A percentile compares a stretch with the other conserved stretches of the same genome.
Conservation (phyloP, 2,113 vertebrate species). For the Drymodes brunneopygia region DNA sequence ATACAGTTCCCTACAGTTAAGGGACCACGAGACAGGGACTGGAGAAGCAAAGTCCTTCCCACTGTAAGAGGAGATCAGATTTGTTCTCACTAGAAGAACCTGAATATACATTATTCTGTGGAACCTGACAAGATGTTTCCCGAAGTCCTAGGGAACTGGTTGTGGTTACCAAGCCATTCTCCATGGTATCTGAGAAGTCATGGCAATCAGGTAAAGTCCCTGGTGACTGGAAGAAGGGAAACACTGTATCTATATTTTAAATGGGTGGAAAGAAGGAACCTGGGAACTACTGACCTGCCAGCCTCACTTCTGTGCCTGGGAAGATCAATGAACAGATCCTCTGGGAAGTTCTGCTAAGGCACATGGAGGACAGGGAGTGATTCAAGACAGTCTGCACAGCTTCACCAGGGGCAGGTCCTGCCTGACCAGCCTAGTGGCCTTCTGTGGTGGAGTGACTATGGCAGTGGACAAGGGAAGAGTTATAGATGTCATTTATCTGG, state of each 20-base stretch:
- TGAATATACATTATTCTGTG: neutral
- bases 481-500: neutral
- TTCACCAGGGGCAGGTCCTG: neutral
- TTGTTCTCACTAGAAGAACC: neutral
- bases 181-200: neutral
- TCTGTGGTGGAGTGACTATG: neutral
- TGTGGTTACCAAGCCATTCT: neutral
- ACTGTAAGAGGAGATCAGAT: neutral
- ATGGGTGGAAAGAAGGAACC: neutral
- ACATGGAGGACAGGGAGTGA: neutral
- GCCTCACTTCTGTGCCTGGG: neutral
- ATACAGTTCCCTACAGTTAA: neutral
- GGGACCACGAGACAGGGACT: neutral
- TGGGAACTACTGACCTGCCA: neutral
- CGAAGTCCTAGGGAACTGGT: neutral
- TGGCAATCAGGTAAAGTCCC: neutral
- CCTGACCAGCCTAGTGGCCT: neutral
- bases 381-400: neutral
- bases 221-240: neutral
- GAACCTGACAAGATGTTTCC: neutral
- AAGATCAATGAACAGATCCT: neutral
- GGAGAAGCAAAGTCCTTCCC: neutral
- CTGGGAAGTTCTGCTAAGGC: neutral
- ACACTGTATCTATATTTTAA: neutral
- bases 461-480: neutral